Base-by-base conservation (phyloP, 2,888 invertebrate genomes). In the Stegana nigrithorax region DNA sequence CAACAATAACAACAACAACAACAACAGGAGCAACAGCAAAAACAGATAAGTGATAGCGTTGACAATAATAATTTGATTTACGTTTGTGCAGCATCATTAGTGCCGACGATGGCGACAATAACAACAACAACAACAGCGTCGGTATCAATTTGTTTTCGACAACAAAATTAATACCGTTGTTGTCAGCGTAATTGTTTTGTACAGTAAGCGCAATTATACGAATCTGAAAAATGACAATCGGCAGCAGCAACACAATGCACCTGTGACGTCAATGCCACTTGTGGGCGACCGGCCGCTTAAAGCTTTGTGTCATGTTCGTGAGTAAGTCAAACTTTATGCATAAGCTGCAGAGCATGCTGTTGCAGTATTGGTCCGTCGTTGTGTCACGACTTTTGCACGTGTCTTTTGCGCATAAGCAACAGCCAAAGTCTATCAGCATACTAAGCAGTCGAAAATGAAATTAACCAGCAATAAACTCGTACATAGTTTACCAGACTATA, bases 321-420 rank as follows among this genome's bases (percentile, higher is more conserved):
- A 39, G 17, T 10, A n/a, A 39, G 17, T 14, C 5, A 4, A 39
- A n/a, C n/a, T 12, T n/a, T 7, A 42, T 2, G 23, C n/a, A 14
- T 8, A 14, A 12, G 1, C 19, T 39, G 14, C 39, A 6, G n/a
- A 39, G 32, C 32, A 32, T 12, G 32, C 5, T 32, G 32, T 32
- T 32, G 2, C 12, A 2, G 14, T 5, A 39, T 39, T n/a, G 14
- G n/a, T n/a, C n/a, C 72, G 70, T 7, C 17, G 71, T 75, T 69
- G 56, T 59, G 72, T 75, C 75, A 75, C 78, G 75, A 75, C 66
- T 71, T 67, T 67, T 64, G 62, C 72, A 71, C 69, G 67, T 75
- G 69, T 51, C 14, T 45, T 4, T 12, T 23, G 21, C 17, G 23
- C 19, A 45, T 17, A 21, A 23, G 19, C 45, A 19, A 23, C 17